Evolutionary conservation across 53 echinoderm and acorn worm species (phyloP).

Genomic region (Hippasteria phrygiana): DNA sequence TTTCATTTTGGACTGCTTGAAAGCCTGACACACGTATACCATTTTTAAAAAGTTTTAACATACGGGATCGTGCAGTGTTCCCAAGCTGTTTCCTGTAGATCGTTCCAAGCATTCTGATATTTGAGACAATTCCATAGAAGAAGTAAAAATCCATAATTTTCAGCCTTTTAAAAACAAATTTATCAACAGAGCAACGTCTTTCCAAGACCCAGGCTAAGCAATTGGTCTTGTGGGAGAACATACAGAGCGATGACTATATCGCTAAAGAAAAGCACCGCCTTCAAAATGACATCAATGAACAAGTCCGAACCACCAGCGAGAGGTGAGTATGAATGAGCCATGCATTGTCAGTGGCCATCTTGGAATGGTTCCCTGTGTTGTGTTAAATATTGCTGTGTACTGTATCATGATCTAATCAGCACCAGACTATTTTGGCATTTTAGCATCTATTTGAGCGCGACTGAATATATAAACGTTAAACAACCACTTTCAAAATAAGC

Average conservation of each 20-base stretch:
- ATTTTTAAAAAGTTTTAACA: too few relatives aligned
- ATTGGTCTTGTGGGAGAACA: slow-evolving; percentile 82
- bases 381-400: background rate
- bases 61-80: too few relatives aligned
- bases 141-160: background rate
- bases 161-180: background rate
- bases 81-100: too few relatives aligned
- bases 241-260: slow-evolving; percentile 90
- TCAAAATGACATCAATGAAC: slow-evolving; percentile 81
- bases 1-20: too few relatives aligned
- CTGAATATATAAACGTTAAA: too few relatives aligned
- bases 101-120: background rate
- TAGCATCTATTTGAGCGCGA: too few relatives aligned
- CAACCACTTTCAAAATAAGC: too few relatives aligned
- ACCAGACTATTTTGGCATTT: too few relatives aligned
- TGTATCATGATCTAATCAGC: too few relatives aligned
- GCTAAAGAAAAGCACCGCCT: slow-evolving; percentile 60
- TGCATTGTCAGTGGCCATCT: background rate
- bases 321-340: slow-evolving; percentile 58
- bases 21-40: too few relatives aligned
- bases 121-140: background rate
- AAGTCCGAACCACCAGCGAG: slow-evolving; percentile 78
- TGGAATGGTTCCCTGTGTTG: background rate
- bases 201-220: slow-evolving; percentile 78
- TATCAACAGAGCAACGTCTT: slow-evolving; percentile 82